Evolutionary conservation across 1,140 invertebrate species (phyloP).

Genomic region (Laodelphax striatellus): DNA sequence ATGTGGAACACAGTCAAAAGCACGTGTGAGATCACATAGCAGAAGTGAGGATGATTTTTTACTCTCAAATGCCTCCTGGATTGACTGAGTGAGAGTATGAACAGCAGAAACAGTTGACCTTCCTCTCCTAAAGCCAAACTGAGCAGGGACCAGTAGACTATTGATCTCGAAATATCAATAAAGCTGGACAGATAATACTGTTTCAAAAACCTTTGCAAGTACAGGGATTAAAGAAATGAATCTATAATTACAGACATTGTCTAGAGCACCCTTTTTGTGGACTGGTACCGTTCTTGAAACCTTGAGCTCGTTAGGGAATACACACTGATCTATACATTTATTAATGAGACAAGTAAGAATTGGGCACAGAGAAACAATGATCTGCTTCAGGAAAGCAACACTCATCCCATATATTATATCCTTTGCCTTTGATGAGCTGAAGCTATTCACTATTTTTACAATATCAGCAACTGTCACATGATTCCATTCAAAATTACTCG

Average conservation of each 20-base stretch:
- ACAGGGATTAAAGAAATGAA: not conserved
- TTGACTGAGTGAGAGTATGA: not conserved
- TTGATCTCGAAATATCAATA: too few relatives aligned
- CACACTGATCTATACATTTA: not conserved
- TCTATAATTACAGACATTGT: constrained; percentile 1
- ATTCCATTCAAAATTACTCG: too few relatives aligned
- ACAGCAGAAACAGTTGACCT: not conserved
- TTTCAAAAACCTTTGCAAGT: too few relatives aligned
- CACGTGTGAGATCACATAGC: too few relatives aligned
- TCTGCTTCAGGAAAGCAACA: not conserved
- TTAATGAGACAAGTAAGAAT: not conserved
- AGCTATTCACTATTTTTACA: not conserved
- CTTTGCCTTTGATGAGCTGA: not conserved
- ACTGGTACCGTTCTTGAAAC: not conserved
- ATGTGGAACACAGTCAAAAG: too few relatives aligned
- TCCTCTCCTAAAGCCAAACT: not conserved
- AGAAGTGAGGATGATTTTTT: not conserved
- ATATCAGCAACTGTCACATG: not conserved
- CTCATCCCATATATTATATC: not conserved
- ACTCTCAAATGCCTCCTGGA: not conserved
- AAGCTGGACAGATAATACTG: too few relatives aligned
- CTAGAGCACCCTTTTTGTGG: not conserved
- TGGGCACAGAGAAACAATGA: not conserved
- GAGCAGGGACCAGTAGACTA: not conserved
- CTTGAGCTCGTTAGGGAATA: not conserved